Conservation (phyloP, 1,140 invertebrate species). For the Pemphigus obesinymphae region DNA sequence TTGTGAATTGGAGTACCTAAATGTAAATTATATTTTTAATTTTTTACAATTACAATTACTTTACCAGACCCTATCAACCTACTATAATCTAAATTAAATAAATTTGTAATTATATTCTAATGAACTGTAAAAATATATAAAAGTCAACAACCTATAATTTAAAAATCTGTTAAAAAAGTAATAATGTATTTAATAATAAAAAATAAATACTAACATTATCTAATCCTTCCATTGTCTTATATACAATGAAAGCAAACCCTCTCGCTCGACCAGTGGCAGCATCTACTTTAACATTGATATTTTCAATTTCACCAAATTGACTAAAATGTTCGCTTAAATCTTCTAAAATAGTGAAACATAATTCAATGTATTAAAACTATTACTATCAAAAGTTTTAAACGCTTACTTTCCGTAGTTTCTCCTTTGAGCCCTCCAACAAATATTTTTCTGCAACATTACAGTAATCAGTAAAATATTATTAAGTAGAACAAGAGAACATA, state of each 20-base stretch:
- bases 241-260: constrained; percentile 94
- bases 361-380: background rate
- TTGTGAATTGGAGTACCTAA: too few species aligned
- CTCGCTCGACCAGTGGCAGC: constrained; percentile 81
- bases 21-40: too few species aligned
- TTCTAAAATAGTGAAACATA: constrained; percentile 69
- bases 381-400: constrained; percentile 38
- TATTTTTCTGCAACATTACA: constrained; percentile 81
- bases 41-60: too few species aligned
- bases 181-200: background rate
- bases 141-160: too few species aligned
- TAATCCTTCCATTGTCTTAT: constrained; percentile 78
- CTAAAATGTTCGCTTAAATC: constrained; percentile 87
- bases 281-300: constrained; percentile 90
- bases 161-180: too few species aligned
- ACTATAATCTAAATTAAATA: too few species aligned
- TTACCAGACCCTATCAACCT: too few species aligned
- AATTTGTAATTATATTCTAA: too few species aligned
- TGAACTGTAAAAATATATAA: too few species aligned
- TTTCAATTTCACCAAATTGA: constrained; percentile 84
- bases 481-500: background rate
- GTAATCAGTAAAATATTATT: background rate
- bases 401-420: constrained; percentile 96
- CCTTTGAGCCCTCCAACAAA: constrained; percentile 96
- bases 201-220: constrained; percentile 67